Evolutionary conservation across 30 jellyfish, hydroid and myxozoan genomes (phyloP), one percentile per base, ranked within the genome.

Genomic region (Hydra vulgaris): DNA sequence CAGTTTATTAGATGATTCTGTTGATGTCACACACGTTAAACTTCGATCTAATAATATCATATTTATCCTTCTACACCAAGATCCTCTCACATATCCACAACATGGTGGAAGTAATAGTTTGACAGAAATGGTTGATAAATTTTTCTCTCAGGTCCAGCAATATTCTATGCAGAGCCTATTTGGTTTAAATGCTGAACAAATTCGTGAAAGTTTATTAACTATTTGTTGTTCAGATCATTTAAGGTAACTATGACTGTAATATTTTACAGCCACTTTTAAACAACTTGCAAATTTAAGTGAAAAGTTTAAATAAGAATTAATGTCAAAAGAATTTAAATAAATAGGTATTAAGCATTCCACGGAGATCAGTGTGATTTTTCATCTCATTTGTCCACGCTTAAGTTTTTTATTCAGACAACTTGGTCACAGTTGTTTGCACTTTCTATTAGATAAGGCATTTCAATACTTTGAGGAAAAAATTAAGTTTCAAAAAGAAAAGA

Each of bases 101-200:
- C 76, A 80, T 5, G 76, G 78, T 0, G 96, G 83, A 52, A 84
- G 80, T 71, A 40, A 40, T 40, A 66, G 89, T 26, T 78, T 92
- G 19, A 71, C 74, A 24, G 95, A 92, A 54, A 71, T 92, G 66
- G 84, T 96, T 1, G 95, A 80, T 3, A 88, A 79, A 71, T 92
- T 92, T 82, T 92, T 92, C 80, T 71, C 88, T 19, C 95, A 94
- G 7, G 78, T 92, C 54, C 93, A 85, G 16, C 88, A 81, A 25
- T 87, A 74, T 78, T 82, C 98, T 18, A 87, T 83, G 87, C 98
- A 87, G 76, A 83, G 85, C 72, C 71, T 92, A 80, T 92, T 92
- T 87, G 96, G 95, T 0, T 84, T 79, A 18, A 69, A 74, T 76
- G 96, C 90, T 15, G 89, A 82, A 27, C 89, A 82, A 12, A 76